These are phyloP conservation scores for Bombus consobrinus DNA, from an alignment of 1,140 invertebrate species.

Conservation along the genomic window DNA sequence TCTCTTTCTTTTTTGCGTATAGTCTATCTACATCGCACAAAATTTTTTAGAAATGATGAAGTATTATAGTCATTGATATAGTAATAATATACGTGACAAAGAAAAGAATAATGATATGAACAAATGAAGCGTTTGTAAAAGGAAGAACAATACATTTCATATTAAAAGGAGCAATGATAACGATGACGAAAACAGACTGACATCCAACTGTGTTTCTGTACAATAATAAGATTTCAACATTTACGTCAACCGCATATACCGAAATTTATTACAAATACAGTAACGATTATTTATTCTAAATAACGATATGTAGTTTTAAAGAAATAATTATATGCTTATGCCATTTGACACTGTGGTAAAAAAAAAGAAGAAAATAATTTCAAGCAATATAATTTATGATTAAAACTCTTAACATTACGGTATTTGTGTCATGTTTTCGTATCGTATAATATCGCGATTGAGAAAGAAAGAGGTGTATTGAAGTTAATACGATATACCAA, in stretches of 20 bases:
- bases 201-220: neutral
- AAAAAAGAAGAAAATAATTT: neutral
- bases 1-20: neutral
- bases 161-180: neutral
- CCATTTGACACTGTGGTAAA: too few relatives aligned
- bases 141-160: neutral
- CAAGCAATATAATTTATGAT: neutral
- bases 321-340: neutral
- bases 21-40: neutral
- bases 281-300: too few relatives aligned
- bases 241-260: neutral
- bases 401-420: neutral
- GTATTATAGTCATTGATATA: neutral
- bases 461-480: slow-evolving; percentile 9
- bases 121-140: neutral
- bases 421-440: neutral
- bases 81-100: neutral
- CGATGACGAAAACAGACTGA: neutral
- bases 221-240: neutral
- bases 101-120: neutral
- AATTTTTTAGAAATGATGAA: neutral
- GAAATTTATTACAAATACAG: neutral
- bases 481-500: slow-evolving; percentile 34
- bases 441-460: neutral
- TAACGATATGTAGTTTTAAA: neutral